Conservation (phyloP, 2,888 invertebrate species). For the Elysia crispata region DNA sequence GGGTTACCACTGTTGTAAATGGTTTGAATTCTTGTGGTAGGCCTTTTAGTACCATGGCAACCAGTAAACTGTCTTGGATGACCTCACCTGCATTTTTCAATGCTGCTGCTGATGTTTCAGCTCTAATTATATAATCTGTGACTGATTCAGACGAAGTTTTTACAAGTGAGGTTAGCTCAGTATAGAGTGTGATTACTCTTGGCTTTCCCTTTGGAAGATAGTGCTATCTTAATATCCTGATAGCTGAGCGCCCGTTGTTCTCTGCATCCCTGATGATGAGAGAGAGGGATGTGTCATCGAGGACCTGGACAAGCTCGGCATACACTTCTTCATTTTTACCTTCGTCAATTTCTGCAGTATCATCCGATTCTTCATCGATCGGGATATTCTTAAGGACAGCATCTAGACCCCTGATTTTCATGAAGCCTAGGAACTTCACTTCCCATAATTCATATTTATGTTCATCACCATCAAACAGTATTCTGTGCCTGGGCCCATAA, state of each 20-base stretch:
- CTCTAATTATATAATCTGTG: slow-evolving; percentile 43
- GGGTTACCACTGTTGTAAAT: slow-evolving; percentile 48
- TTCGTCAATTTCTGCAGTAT: too few relatives aligned
- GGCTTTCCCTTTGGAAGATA: slow-evolving; percentile 52
- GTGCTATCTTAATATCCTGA: slow-evolving; percentile 52
- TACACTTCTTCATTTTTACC: slow-evolving; percentile 53
- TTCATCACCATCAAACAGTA: too few relatives aligned
- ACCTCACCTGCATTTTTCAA: slow-evolving; percentile 48
- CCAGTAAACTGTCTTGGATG: slow-evolving; percentile 49
- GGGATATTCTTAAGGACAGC: too few relatives aligned
- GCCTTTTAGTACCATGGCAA: slow-evolving; percentile 55
- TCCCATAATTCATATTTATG: too few relatives aligned
- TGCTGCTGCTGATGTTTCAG: slow-evolving; percentile 41
- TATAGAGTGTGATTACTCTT: slow-evolving; percentile 51
- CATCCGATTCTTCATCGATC: too few relatives aligned
- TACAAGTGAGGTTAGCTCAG: slow-evolving; percentile 50
- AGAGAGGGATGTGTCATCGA: slow-evolving; percentile 54
- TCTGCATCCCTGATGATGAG: slow-evolving; percentile 54
- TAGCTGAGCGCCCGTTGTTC: slow-evolving; percentile 55
- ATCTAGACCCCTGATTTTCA: too few relatives aligned
- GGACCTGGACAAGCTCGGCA: slow-evolving; percentile 53
- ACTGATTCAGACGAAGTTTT: slow-evolving; percentile 48
- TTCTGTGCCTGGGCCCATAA: too few relatives aligned
- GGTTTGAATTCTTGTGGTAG: slow-evolving; percentile 47
- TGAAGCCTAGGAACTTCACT: too few relatives aligned